Base-by-base conservation (phyloP, 2,797 vertebrate species). In the Nyctalus aviator region DNA sequence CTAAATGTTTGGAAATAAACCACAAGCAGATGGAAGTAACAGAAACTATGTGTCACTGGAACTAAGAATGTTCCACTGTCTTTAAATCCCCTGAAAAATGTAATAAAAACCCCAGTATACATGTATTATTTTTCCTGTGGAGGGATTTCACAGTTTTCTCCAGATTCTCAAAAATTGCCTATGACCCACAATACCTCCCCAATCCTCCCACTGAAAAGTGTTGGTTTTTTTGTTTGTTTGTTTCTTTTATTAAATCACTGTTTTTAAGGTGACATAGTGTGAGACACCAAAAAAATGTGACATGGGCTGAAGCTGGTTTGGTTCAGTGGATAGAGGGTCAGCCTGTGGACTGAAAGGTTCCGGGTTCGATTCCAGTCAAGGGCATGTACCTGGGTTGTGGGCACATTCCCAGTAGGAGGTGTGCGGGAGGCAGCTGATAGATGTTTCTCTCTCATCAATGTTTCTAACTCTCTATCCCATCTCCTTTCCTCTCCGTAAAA, bases 91-190 rank as follows among this genome's bases (percentile, higher is more conserved):
- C 46, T 90, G 41, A 57, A 88, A 88, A 90, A 92, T 86, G 7
- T 64, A 41, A 64, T 12, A 48, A 93, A 92, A 95, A 88, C 4
- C 2, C 62, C 8, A 44, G 7, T 55, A 2, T 25, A 66, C 46
- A 6, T 71, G 2, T n/a, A 53, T 41, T 79, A 77, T 86, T 82
- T n/a, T 27, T 21, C 30, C 27, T 69, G 12, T 85, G 21, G 12
- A 83, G 20, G 85, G 8, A 94, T 30, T 64, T 71, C n/a, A 76
- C 15, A 55, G 15, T 85, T 93, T 91, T 91, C 50, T 79, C 18
- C 68, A 89, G n/a, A 93, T 78, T 90, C 18, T 90, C 46, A 73
- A 69, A 90, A 94, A 82, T 72, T 25, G 3, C 27, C 44, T 84
- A 15, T 69, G 46, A 75, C 9, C 10, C 25, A 76, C 15, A 84